Evolutionary conservation across 2,113 vertebrate species (phyloP).

Genomic region (Stegastes partitus): DNA sequence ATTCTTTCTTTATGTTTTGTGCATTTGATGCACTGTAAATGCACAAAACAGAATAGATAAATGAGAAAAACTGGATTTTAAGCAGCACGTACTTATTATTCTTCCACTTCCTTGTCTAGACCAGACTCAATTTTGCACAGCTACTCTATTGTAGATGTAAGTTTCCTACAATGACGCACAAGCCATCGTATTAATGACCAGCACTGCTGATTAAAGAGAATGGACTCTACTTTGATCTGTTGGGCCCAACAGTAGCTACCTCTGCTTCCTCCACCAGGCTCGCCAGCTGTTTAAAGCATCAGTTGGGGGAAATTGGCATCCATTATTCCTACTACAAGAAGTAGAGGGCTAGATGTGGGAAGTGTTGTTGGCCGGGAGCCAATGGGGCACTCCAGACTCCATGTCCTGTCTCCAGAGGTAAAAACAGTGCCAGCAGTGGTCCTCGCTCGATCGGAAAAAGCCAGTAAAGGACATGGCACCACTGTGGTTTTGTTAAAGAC

Average conservation of each 20-base stretch:
- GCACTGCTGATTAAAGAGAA: constrained; percentile 43
- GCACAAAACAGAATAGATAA: too few species aligned
- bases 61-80: too few species aligned
- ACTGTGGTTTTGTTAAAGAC: constrained; percentile 2
- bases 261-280: constrained; percentile 57
- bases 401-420: constrained; percentile 75
- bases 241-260: constrained; percentile 54
- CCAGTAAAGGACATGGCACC: constrained; percentile 38
- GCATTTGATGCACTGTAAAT: too few species aligned
- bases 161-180: constrained; percentile 54
- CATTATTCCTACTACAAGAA: constrained; percentile 53
- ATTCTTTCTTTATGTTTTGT: too few species aligned
- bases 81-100: background rate
- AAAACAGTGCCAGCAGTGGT: constrained; percentile 71
- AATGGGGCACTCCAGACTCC: constrained; percentile 61
- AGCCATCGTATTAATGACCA: constrained; percentile 23
- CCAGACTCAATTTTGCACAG: constrained; percentile 21
- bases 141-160: constrained; percentile 34
- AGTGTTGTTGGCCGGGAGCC: constrained; percentile 58
- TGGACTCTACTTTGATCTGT: constrained; percentile 49
- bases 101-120: background rate
- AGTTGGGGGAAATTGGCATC: constrained; percentile 67
- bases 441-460: constrained; percentile 59
- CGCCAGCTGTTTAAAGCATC: constrained; percentile 78
- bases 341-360: constrained; percentile 56